Evolutionary conservation across 2,888 invertebrate species (phyloP), one percentile per base, ranked within the genome.

Genomic region (Drosophila setosimentum): DNA sequence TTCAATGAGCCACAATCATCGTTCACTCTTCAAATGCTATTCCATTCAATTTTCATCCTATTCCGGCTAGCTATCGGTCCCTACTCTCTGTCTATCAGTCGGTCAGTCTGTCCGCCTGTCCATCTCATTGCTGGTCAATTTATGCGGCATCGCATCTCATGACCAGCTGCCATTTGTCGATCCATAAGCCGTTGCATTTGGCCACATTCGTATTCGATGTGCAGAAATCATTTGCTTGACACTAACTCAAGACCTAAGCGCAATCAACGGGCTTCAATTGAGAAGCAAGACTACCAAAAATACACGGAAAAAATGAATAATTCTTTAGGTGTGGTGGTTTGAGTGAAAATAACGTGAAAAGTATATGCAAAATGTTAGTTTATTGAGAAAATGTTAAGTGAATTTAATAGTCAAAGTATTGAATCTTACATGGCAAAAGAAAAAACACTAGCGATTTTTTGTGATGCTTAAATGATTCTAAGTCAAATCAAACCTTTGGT

Each of bases 91-190:
- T 24, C 37, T 30, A 8, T 33, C 13, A 13, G 33, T 16, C 49
- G 27, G 5, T 32, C 42, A 30, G 18, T 13, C 54, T 18, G 37
- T 40, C 61, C 51, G n/a, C 29, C 37, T 40, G 33, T 18, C 68
- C 71, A 62, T 58, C 66, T 60, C 76, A 69, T 76, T 68, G 67
- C 68, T 71, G 65, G 64, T 35, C 64, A 66, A 78, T 78, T 80
- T 78, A 81, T 80, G 81, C 78, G 68, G 72, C 78, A 81, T 68
- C 74, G 59, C 61, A 71, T 80, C 68, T 80, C 74, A 68, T 48
- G 51, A 62, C 32, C 69, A 69, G 50, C 42, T 72, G 49, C 67
- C 40, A 61, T 65, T 69, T 60, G 35, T 42, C 62, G 21, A 40
- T 60, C 40, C 66, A 54, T 54, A 57, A 76, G 53, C 76, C 72